A percentile compares a stretch with the other conserved stretches of the same genome.
These are phyloP conservation scores for Cephalopterus ornatus DNA, from an alignment of 2,113 vertebrate species.

Conservation along the genomic window DNA sequence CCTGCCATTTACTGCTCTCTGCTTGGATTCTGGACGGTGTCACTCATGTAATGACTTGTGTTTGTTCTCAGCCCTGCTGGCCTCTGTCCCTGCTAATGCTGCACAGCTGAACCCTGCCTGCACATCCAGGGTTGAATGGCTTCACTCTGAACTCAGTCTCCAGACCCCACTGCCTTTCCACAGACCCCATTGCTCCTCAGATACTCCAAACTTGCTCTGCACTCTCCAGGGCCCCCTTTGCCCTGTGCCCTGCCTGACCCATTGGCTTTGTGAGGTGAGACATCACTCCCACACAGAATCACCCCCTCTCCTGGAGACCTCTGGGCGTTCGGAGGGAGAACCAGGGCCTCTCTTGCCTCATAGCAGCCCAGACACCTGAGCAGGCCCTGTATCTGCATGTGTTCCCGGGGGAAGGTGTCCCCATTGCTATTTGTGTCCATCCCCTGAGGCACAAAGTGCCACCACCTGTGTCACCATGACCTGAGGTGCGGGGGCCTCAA, in stretches of 20 bases:
- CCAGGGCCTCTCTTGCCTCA: too few species aligned
- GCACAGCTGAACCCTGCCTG: not conserved
- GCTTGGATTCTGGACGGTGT: not conserved
- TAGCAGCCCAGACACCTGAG: not conserved
- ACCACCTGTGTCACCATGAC: not conserved
- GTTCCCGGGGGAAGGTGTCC: not conserved
- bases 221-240: not conserved
- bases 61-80: not conserved
- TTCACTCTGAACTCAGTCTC: not conserved
- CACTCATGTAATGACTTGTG: not conserved
- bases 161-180: not conserved
- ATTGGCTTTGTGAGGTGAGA: not conserved
- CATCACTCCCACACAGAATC: not conserved
- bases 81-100: not conserved
- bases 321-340: rapidly evolving
- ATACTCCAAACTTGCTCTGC: not conserved
- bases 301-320: rapidly evolving
- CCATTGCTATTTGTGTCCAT: not conserved
- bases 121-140: not conserved
- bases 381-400: rapidly evolving
- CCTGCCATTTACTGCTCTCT: not conserved
- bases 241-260: not conserved
- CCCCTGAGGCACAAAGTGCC: not conserved
- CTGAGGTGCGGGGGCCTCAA: not conserved
- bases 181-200: not conserved